A percentile compares a stretch with the other conserved stretches of the same genome.
Evolutionary conservation across 2,888 invertebrate species (phyloP).

Genomic region (Apamea crenata): DNA sequence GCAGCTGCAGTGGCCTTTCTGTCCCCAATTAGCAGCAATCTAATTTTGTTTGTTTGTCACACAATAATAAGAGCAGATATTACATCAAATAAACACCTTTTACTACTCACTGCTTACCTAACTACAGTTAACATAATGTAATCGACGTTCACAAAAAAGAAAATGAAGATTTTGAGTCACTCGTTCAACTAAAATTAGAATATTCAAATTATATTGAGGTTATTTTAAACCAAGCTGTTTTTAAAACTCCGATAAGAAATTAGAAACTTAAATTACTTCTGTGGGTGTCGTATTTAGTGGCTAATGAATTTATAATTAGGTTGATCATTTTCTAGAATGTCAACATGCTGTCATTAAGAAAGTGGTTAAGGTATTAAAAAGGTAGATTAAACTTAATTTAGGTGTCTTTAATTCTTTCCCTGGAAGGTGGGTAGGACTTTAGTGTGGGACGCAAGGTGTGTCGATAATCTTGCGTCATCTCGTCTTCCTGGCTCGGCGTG

Average conservation of each 20-base stretch:
- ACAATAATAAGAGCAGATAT: background rate
- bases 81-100: slow-evolving; percentile 20
- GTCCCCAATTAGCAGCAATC: no score
- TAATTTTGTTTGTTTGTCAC: background rate
- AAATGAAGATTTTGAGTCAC: slow-evolving; percentile 14
- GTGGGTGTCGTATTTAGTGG: slow-evolving; percentile 14
- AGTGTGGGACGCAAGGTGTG: background rate
- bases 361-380: background rate
- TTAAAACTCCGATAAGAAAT: slow-evolving; percentile 16
- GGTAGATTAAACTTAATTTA: background rate
- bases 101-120: slow-evolving; percentile 39
- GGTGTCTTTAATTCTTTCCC: background rate
- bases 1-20: no score
- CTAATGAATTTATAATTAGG: background rate
- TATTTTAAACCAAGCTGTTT: slow-evolving; percentile 17
- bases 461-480: background rate
- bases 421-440: background rate
- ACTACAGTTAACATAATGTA: slow-evolving; percentile 15
- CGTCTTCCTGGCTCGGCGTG: background rate
- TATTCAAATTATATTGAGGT: slow-evolving; percentile 38
- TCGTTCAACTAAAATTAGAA: slow-evolving; percentile 39
- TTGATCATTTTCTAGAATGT: background rate
- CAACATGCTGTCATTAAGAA: background rate
- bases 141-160: slow-evolving; percentile 48
- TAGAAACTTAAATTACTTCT: slow-evolving; percentile 19